Base-by-base conservation (phyloP, 92 coral and sea anemone species). In the Epizoanthus stellaris region DNA sequence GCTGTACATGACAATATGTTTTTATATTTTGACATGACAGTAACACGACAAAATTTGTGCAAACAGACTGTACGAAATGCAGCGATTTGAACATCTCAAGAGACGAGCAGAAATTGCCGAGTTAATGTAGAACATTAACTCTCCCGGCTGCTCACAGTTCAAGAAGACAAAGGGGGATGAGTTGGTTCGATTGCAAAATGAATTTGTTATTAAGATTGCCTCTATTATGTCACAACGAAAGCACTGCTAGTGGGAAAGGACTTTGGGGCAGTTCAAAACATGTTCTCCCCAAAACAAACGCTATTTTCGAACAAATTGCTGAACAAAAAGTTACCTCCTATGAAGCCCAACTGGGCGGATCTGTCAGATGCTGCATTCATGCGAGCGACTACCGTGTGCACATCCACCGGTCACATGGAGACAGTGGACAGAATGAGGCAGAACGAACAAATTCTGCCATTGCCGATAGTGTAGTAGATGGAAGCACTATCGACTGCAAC, bases 371-470 rank as follows among this genome's bases (percentile, higher is more conserved):
- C 59, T 7, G 81, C 13, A 36, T 89, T 15, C 82, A 86, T 19
- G 49, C 66, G 16, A 65, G 76, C 52, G 92, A 92, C 53, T 81
- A 88, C 67, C 68, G 82, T 25, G 80, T 91, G 5, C 87, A 90
- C 34, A 75, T 82, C 5, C 92, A 92, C 80, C 75, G 92, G 25
- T 75, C 91, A 0, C 67, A 89, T 49, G 92, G 91, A 19, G 90
- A 92, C 58, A 85, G 87, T 62, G 92, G 90, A 7, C 94, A 91
- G 23, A 88, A 88, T 57, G 90, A 91, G 70, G 95, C 92, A 3
- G 92, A 91, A 73, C 79, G 88, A 58, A 91, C 90, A 3, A 91
- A 85, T 52, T 64, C 84, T 56, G 91, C 92, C 45, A 88, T 85
- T 49, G 88, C 86, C n/a, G 91, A 90, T 70, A 81, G 77, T 16